A percentile compares a stretch with the other conserved stretches of the same genome.
Conservation (phyloP, 2,888 invertebrate species). For the Platycnemis pennipes region DNA sequence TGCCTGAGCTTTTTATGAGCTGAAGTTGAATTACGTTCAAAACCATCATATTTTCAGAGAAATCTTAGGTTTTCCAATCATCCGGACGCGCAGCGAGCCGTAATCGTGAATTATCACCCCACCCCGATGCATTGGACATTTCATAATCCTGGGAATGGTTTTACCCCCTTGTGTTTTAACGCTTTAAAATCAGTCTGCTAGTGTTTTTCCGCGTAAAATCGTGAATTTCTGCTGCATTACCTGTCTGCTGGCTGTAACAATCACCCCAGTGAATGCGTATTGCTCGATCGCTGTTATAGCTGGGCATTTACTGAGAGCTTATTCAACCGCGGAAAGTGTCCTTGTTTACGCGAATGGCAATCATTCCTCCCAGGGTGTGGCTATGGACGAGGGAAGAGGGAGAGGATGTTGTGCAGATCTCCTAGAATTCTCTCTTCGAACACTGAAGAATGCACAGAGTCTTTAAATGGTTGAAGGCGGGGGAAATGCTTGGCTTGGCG, state of each 20-base stretch:
- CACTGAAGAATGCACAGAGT: no score
- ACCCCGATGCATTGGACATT: no score
- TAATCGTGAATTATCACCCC: no score
- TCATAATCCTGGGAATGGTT: background rate
- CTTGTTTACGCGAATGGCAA: background rate
- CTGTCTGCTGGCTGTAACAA: background rate
- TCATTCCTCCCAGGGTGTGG: background rate
- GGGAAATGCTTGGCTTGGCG: no score
- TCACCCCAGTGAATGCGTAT: background rate
- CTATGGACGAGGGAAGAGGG: background rate
- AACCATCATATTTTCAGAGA: no score
- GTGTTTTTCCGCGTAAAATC: background rate
- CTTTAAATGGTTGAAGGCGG: background rate
- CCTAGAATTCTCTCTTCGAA: no score
- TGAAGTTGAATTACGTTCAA: no score
- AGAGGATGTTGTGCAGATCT: no score
- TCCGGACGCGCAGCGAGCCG: no score
- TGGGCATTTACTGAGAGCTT: background rate
- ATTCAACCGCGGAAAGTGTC: slow-evolving; percentile 12
- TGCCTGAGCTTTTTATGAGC: no score
- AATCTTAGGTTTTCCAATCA: no score
- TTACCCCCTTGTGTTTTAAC: background rate
- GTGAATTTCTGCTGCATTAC: background rate
- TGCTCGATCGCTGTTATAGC: background rate
- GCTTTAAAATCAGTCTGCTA: background rate